Evolutionary conservation across 2,888 invertebrate species (phyloP).

Genomic region (Thereva unica): DNA sequence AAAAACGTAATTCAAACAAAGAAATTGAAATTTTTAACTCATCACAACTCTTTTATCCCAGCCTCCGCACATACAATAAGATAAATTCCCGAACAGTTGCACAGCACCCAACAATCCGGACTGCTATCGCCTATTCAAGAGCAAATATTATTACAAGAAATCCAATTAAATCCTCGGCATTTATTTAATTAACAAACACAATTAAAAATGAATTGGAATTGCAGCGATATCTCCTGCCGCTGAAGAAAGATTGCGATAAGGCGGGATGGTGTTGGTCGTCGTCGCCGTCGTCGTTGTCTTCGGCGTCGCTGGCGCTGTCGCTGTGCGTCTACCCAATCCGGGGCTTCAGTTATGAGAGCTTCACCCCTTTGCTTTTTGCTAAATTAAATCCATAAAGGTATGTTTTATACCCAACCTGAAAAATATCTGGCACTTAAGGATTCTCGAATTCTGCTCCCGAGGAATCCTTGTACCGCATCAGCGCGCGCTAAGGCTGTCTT

Average conservation of each 20-base stretch:
- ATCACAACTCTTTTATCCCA: too few species aligned
- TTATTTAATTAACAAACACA: conserved; percentile 44
- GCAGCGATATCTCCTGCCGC: conserved; percentile 41
- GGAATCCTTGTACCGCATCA: neutral
- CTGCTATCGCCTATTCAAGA: conserved; percentile 30
- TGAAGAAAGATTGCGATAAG: conserved; percentile 38
- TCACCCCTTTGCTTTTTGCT: conserved; percentile 31
- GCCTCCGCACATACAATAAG: conserved; percentile 26
- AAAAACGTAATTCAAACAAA: too few species aligned
- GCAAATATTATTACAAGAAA: conserved; percentile 43
- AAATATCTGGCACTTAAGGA: conserved; percentile 35
- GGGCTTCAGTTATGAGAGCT: conserved; percentile 42
- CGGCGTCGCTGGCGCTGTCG: conserved; percentile 26
- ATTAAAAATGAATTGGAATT: conserved; percentile 42
- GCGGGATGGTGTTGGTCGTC: conserved; percentile 16
- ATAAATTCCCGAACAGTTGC: conserved; percentile 39
- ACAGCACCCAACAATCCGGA: conserved; percentile 4
- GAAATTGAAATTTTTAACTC: too few species aligned
- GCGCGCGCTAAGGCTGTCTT: conserved; percentile 1
- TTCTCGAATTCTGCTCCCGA: conserved; percentile 5
- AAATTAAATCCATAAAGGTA: conserved; percentile 41
- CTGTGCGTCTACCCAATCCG: conserved; percentile 25
- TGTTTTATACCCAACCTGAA: conserved; percentile 36
- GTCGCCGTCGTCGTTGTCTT: conserved; percentile 8
- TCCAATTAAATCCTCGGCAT: conserved; percentile 42